Percentiles rank a stretch among this genome's conserved stretches.
These are phyloP conservation scores for Australoheros facetus DNA, from an alignment of 2,797 vertebrate species.

Conservation along the genomic window DNA sequence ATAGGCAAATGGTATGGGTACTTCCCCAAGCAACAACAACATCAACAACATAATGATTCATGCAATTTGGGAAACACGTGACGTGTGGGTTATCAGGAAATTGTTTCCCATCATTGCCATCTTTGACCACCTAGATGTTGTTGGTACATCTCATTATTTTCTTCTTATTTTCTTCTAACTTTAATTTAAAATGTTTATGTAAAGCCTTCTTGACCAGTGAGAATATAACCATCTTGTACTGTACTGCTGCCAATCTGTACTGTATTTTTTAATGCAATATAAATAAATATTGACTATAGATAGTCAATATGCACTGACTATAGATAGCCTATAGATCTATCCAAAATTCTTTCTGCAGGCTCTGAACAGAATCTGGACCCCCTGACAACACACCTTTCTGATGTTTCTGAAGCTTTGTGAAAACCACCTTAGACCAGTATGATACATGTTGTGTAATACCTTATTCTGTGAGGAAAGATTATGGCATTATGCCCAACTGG, in stretches of 20 bases:
- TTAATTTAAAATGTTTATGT: not conserved
- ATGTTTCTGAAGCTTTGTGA: not conserved
- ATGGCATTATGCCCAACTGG: not conserved
- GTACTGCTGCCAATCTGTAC: not conserved
- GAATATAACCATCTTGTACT: not conserved
- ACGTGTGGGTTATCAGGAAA: not conserved
- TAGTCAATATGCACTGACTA: not conserved
- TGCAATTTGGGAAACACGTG: not conserved
- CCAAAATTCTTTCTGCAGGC: not conserved
- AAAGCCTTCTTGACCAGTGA: not conserved
- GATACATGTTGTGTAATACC: not conserved
- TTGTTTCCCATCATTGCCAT: not conserved
- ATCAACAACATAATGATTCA: not conserved
- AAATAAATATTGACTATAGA: not conserved
- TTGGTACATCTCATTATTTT: not conserved
- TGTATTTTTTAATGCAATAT: not conserved
- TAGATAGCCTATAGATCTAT: not conserved
- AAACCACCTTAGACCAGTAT: not conserved
- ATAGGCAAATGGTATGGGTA: not conserved
- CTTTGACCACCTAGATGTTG: not conserved
- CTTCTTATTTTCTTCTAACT: not conserved
- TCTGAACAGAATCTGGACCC: not conserved
- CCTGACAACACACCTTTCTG: not conserved
- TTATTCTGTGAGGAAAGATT: not conserved
- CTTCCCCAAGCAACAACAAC: no score